These are phyloP conservation scores for Chironomus tepperi DNA, from an alignment of 1,140 invertebrate species.

Conservation along the genomic window DNA sequence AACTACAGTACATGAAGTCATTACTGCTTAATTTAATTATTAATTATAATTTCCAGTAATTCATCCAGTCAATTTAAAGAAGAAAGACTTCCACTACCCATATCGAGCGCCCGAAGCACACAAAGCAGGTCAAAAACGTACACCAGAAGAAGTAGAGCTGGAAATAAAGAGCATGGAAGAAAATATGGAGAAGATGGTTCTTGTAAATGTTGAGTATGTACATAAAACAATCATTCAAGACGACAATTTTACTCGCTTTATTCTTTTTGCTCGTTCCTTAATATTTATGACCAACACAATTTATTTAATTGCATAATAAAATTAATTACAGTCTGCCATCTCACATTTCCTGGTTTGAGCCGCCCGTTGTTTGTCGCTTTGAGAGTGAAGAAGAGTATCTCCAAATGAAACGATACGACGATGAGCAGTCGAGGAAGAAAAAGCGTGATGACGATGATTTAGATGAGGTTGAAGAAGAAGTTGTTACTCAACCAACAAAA, in stretches of 20 bases:
- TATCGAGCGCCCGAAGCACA: slow-evolving; percentile 59
- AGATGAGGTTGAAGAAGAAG: slow-evolving; percentile 34
- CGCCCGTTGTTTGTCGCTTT: slow-evolving; percentile 72
- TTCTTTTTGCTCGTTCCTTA: background rate
- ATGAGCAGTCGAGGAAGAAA: slow-evolving; percentile 30
- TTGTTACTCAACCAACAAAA: slow-evolving; percentile 24
- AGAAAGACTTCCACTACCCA: slow-evolving; percentile 56
- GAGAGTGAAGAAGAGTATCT: slow-evolving; percentile 40
- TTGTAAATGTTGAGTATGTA: slow-evolving; percentile 60
- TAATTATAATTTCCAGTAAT: slow-evolving; percentile 47
- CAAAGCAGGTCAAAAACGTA: slow-evolving; percentile 53
- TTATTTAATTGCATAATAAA: slow-evolving; percentile 1
- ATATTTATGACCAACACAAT: slow-evolving; percentile 25
- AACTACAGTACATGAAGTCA: no score
- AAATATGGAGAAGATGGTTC: slow-evolving; percentile 60
- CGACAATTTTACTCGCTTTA: no score
- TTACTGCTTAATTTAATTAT: no score
- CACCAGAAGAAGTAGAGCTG: slow-evolving; percentile 70
- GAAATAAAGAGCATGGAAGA: slow-evolving; percentile 65
- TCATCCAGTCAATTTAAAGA: slow-evolving; percentile 53
- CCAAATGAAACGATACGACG: slow-evolving; percentile 32
- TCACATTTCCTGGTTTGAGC: slow-evolving; percentile 72
- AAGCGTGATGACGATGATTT: slow-evolving; percentile 18
- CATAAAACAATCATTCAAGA: no score
- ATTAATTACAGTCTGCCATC: slow-evolving; percentile 51